phyloP scores from a whole-genome alignment of 1,140 invertebrate species.

The Meteorus sp. region DNA sequence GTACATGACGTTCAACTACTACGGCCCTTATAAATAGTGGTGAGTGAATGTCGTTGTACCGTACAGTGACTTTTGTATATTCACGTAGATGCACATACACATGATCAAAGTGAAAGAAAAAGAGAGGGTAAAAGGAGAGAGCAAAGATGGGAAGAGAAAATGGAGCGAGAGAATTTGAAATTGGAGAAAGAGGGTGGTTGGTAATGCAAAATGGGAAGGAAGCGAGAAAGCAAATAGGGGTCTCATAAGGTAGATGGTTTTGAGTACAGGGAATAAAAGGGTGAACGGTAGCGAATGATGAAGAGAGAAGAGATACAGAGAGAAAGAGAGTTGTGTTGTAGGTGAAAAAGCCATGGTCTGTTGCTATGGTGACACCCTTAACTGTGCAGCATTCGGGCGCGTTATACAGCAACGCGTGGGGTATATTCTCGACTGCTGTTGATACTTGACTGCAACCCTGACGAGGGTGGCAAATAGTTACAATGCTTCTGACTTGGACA shows the following conservation, averaged over 20 bases:
- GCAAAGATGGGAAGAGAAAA: background rate
- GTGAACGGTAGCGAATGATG: slow-evolving; percentile 1
- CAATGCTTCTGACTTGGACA: slow-evolving; percentile 17
- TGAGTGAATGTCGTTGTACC: slow-evolving; percentile 20
- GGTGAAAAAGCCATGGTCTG: slow-evolving; percentile 37
- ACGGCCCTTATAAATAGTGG: slow-evolving; percentile 16
- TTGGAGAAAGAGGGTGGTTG: background rate
- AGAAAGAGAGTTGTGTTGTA: background rate
- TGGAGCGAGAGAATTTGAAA: slow-evolving; percentile 9
- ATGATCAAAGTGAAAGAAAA: slow-evolving; percentile 10
- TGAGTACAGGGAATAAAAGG: slow-evolving; percentile 7
- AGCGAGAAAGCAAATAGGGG: no score
- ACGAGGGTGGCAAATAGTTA: slow-evolving; percentile 19
- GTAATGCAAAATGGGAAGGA: slow-evolving; percentile 9
- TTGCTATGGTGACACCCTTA: slow-evolving; percentile 51
- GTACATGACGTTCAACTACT: slow-evolving; percentile 17
- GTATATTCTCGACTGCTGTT: slow-evolving; percentile 26
- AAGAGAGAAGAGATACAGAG: slow-evolving; percentile 4
- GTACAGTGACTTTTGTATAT: background rate
- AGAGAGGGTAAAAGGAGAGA: slow-evolving; percentile 12
- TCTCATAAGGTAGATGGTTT: no score
- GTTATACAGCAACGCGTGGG: slow-evolving; percentile 10
- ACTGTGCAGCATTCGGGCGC: slow-evolving; percentile 30
- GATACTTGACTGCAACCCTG: slow-evolving; percentile 30
- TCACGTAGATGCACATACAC: no score